These are phyloP conservation scores for Tribolium madens DNA, from an alignment of 1,140 invertebrate species.

Conservation along the genomic window DNA sequence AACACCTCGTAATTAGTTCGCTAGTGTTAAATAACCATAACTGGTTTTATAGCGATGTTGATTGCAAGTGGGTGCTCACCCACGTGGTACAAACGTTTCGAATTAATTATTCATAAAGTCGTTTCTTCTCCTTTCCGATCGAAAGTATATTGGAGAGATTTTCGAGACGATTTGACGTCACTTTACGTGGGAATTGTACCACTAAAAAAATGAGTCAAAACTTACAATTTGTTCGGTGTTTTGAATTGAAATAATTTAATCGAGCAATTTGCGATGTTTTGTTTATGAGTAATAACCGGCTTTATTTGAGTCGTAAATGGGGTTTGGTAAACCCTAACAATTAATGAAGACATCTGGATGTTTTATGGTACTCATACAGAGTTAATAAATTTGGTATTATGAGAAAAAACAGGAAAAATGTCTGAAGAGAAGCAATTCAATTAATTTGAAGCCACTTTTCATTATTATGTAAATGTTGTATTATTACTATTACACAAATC, in stretches of 20 bases:
- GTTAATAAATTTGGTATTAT: background rate
- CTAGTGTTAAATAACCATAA: slow-evolving; percentile 30
- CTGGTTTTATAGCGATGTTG: background rate
- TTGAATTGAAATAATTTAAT: too few species aligned
- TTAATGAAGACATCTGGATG: too few species aligned
- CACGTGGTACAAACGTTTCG: background rate
- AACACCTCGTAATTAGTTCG: background rate
- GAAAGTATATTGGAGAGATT: background rate
- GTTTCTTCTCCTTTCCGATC: slow-evolving; percentile 16
- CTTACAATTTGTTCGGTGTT: too few species aligned
- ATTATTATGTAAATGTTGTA: background rate
- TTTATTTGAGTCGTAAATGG: too few species aligned
- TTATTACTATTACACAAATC: background rate
- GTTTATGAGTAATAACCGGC: too few species aligned
- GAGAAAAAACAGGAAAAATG: background rate
- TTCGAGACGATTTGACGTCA: background rate
- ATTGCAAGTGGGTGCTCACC: slow-evolving; percentile 14
- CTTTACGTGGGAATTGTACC: background rate
- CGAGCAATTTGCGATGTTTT: too few species aligned
- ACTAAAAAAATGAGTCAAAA: too few species aligned
- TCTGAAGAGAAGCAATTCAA: background rate
- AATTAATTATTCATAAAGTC: slow-evolving; percentile 24
- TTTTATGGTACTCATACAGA: too few species aligned
- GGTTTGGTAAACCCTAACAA: too few species aligned
- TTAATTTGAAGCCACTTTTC: background rate